These are phyloP conservation scores for Achatina immaculata DNA, from an alignment of 1,140 invertebrate species.

Conservation along the genomic window DNA sequence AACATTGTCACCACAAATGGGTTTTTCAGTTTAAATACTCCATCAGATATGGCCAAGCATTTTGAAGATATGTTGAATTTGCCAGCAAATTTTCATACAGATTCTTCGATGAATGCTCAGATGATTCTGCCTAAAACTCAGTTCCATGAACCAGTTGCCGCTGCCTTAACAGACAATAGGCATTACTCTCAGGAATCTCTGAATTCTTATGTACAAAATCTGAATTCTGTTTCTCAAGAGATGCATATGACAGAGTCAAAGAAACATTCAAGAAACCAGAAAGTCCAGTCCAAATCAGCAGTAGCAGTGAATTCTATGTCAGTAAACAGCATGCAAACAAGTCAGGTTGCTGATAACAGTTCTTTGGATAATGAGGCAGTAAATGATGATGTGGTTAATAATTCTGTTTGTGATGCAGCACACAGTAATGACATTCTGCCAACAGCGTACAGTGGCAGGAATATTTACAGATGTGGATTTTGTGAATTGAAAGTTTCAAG, in stretches of 20 bases:
- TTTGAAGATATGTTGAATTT: slow-evolving; percentile 20
- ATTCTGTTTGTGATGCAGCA: neutral
- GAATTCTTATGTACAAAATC: slow-evolving; percentile 6
- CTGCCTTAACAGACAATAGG: neutral
- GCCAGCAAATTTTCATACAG: neutral
- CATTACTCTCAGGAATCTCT: slow-evolving; percentile 18
- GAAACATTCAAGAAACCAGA: neutral
- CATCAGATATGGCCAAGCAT: neutral
- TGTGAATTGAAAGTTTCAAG: slow-evolving; percentile 2
- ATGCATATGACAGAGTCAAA: neutral
- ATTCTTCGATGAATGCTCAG: slow-evolving; percentile 12
- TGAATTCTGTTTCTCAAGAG: neutral
- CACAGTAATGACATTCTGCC: neutral
- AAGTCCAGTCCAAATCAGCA: neutral
- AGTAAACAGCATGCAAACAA: neutral
- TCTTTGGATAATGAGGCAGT: neutral
- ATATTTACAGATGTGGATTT: slow-evolving; percentile 33
- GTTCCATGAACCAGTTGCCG: neutral
- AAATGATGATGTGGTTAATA: neutral
- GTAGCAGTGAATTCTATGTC: neutral
- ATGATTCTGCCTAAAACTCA: slow-evolving; percentile 16
- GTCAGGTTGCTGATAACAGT: neutral
- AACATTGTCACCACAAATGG: neutral
- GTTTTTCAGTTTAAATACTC: neutral
- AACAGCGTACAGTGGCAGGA: neutral